These are phyloP conservation scores for Pterocles burchelli DNA, from an alignment of 2,113 vertebrate species.

Conservation along the genomic window DNA sequence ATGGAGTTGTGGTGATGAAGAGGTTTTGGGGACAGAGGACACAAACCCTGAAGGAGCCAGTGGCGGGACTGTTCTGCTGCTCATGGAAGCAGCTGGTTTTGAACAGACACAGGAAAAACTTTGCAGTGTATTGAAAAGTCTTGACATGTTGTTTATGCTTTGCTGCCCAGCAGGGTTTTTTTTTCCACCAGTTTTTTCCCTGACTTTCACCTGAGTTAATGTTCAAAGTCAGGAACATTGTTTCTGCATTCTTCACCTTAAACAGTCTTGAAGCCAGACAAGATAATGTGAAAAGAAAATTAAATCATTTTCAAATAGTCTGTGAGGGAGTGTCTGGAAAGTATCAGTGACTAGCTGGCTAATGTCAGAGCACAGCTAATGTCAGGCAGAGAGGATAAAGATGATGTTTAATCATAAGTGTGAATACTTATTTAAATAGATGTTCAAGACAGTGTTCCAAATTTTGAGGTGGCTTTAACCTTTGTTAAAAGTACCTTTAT, in stretches of 20 bases:
- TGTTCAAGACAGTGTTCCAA: not conserved
- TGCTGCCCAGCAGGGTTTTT: not conserved
- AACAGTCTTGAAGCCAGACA: not conserved
- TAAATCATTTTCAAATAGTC: not conserved
- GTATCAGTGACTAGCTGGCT: not conserved
- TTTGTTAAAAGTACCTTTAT: not conserved
- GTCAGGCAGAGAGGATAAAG: not conserved
- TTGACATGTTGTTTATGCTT: not conserved
- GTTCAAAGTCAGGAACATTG: not conserved
- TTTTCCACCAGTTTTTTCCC: not conserved
- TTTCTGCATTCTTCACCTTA: not conserved
- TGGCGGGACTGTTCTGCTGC: rapidly evolving
- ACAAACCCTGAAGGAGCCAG: not conserved
- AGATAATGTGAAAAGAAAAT: slow-evolving; percentile 1
- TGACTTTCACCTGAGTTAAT: not conserved
- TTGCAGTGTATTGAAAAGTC: not conserved
- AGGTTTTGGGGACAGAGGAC: not conserved
- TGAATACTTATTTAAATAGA: not conserved
- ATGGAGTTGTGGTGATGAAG: not conserved
- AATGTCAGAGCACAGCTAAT: not conserved
- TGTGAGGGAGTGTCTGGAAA: not conserved
- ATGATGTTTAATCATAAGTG: not conserved
- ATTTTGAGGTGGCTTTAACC: not conserved
- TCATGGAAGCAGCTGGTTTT: not conserved
- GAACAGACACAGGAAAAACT: not conserved